Evolutionary conservation across 2,888 invertebrate species (phyloP), one percentile per base, ranked within the genome.

Genomic region (Pterostichus madidus): DNA sequence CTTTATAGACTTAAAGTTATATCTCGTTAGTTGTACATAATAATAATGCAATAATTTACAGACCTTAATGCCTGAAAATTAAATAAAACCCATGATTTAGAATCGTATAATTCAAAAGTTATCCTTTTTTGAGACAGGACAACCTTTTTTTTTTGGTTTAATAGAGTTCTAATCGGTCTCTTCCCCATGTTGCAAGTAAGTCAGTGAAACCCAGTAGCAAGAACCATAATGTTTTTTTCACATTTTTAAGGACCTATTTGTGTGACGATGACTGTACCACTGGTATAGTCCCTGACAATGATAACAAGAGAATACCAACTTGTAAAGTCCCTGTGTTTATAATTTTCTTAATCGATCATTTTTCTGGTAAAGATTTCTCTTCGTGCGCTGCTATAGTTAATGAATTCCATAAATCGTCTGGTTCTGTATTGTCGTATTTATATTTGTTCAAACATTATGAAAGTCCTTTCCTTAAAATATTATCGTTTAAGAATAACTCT

Each of bases 291-390:
- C 80, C 95, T 92, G 0, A 86, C 89, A 0, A 95, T 93, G 0
- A 91, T 93, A 5, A 97, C 89, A 0, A 96, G 91, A 0, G 97
- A 97, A 90, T 95, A 97, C 97, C 97, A 7, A 96, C 94, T 91
- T 96, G 95, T 76, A 93, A 91, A 0, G 96, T 97, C 97, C 97
- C 97, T 0, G 95, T 94, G 88, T 96, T 94, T 97, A 97, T 97
- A 32, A 97, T 93, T 52, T 91, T 88, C 88, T 95, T 94, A 11
- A 96, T 94, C 0, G 94, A 92, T 52, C 93, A 91, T 87, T 92
- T 90, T 7, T 90, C 87, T 0, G 93, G 90, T 32, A 94, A 89
- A 0, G 90, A 91, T 0, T 90, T 90, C 71, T 88, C 85, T 78
- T 89, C 88, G 85, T 92, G 92, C 11, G 92, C 93, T 80, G 91